These are phyloP conservation scores for Ia io DNA, from an alignment of 2,113 vertebrate genomes.

Conservation along the genomic window DNA sequence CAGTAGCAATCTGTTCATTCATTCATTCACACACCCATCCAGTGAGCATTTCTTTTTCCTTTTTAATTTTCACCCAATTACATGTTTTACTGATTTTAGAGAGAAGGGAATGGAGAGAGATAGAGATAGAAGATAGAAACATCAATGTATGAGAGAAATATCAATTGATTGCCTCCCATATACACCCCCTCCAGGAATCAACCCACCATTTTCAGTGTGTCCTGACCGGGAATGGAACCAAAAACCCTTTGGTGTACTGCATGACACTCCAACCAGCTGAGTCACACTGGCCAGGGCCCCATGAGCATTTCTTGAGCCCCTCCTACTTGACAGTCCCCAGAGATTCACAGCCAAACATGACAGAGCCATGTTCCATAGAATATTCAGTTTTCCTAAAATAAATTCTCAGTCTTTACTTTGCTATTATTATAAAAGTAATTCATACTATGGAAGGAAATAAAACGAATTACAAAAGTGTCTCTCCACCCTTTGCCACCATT, in stretches of 20 bases:
- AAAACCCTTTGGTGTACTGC: neutral
- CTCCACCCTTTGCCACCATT: neutral
- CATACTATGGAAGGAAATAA: neutral
- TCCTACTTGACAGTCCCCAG: neutral
- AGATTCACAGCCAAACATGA: neutral
- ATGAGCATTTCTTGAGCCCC: neutral
- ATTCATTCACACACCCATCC: neutral
- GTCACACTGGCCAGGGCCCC: neutral
- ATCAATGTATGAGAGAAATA: neutral
- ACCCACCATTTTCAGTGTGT: neutral
- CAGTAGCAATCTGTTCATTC: neutral
- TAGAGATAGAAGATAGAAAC: neutral
- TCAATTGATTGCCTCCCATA: neutral
- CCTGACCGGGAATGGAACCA: neutral
- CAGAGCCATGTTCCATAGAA: neutral
- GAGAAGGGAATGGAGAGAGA: neutral
- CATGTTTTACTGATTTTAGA: neutral
- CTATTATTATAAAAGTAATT: neutral
- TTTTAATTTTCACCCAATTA: neutral
- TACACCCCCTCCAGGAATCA: neutral
- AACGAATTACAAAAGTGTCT: neutral
- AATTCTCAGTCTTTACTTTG: neutral
- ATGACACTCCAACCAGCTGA: neutral
- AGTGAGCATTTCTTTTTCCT: neutral
- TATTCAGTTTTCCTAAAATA: constrained; percentile 3